These are phyloP conservation scores for Tylochromis polylepis DNA, from an alignment of 2,113 vertebrate species.

Conservation along the genomic window DNA sequence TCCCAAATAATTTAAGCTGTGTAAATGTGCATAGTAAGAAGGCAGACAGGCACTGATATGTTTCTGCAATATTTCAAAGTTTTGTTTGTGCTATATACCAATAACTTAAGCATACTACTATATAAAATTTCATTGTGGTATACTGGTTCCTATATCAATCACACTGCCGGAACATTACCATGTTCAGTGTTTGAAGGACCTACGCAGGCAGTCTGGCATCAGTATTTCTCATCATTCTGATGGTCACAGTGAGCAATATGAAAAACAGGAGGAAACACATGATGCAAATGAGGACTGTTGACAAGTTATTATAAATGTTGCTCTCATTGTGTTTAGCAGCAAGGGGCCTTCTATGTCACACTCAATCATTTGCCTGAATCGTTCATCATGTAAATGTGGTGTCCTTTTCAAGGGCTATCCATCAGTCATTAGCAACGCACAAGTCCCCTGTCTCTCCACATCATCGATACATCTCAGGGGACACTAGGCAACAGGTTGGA, in stretches of 20 bases:
- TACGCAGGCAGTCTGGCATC: background rate
- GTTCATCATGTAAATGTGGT: constrained; percentile 67
- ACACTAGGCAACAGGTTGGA: background rate
- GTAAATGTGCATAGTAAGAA: background rate
- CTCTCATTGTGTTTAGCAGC: constrained; percentile 32
- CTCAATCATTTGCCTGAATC: constrained; percentile 57
- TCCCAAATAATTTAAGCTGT: background rate
- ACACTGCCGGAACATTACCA: background rate
- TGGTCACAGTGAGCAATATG: constrained; percentile 3
- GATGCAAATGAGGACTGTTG: constrained; percentile 46
- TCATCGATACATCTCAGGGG: constrained; percentile 34
- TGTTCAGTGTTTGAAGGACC: background rate
- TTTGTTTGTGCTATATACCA: background rate
- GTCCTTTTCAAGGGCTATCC: constrained; percentile 66
- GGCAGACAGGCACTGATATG: background rate
- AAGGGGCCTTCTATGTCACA: constrained; percentile 50
- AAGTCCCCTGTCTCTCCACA: constrained; percentile 37
- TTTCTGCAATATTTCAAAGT: background rate
- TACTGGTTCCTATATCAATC: background rate
- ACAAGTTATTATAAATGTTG: constrained; percentile 61
- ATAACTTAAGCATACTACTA: background rate
- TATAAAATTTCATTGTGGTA: background rate
- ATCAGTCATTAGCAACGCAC: constrained; percentile 65
- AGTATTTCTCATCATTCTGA: constrained; percentile 10
- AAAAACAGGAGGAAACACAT: constrained; percentile 26